Conservation (phyloP, 92 coral and sea anemone genomes). For the Parazoanthus swiftii region DNA sequence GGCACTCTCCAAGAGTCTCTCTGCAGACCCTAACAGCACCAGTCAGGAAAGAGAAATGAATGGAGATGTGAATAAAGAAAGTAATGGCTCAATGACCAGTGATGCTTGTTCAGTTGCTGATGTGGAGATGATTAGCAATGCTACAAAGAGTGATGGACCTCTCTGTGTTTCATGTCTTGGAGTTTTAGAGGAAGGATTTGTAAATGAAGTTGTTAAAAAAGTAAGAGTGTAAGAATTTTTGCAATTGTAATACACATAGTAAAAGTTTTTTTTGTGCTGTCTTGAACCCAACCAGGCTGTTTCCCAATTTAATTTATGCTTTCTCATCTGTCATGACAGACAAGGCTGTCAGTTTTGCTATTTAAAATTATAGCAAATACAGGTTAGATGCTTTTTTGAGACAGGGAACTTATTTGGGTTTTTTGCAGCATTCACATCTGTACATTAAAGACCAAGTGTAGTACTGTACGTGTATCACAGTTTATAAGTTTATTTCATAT, state of each 20-base stretch:
- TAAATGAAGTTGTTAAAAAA: constrained; percentile 39
- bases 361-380: too few species aligned
- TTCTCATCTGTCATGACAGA: too few species aligned
- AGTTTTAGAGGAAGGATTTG: constrained; percentile 48
- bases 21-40: not conserved
- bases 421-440: not conserved
- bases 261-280: too few species aligned
- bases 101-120: not conserved
- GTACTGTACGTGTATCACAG: not conserved
- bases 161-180: constrained; percentile 69
- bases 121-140: not conserved
- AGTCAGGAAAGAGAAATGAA: not conserved
- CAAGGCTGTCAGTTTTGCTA: too few species aligned
- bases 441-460: not conserved
- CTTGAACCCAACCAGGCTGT: too few species aligned
- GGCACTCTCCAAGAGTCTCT: not conserved
- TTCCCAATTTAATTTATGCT: too few species aligned
- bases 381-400: too few species aligned
- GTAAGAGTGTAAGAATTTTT: constrained; percentile 30
- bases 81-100: not conserved
- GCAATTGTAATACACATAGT: not conserved
- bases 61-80: not conserved
- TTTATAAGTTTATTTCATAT: too few species aligned
- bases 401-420: too few species aligned
- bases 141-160: not conserved